Conservation (phyloP, 2,888 invertebrate genomes). For the Eupithecia vulgata region DNA sequence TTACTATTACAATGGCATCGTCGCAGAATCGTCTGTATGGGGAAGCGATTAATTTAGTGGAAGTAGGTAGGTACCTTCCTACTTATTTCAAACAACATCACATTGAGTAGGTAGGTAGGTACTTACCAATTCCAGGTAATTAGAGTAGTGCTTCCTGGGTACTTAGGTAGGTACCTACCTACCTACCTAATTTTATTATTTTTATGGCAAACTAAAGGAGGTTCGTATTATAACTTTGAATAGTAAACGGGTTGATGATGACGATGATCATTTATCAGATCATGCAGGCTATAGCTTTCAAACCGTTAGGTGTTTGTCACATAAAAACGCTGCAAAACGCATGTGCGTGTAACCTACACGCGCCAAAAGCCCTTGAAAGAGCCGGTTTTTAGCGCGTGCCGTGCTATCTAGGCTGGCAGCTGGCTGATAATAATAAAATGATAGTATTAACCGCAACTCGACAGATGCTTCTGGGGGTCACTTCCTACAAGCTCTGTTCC, state of each 20-base stretch:
- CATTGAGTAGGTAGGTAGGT: not conserved
- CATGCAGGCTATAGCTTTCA: not conserved
- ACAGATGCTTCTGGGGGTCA: constrained; percentile 40
- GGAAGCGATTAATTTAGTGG: not conserved
- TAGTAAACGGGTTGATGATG: not conserved
- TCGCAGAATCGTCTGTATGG: not conserved
- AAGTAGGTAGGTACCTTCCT: too few species aligned
- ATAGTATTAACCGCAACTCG: constrained; percentile 13
- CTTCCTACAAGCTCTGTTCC: constrained; percentile 39
- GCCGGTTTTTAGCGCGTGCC: constrained; percentile 39
- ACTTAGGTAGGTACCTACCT: too few species aligned
- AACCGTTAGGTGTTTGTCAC: not conserved
- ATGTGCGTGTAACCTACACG: constrained; percentile 4
- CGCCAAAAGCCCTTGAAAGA: constrained; percentile 31
- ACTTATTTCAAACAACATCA: too few species aligned
- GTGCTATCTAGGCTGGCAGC: constrained; percentile 40
- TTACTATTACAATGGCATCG: not conserved
- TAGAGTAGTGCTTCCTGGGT: not conserved
- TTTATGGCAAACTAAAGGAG: not conserved
- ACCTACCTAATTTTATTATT: not conserved
- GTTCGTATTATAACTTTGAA: not conserved
- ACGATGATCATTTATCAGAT: too few species aligned
- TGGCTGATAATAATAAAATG: constrained; percentile 34
- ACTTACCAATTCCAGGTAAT: not conserved
- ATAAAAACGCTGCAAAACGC: not conserved